Conservation (phyloP, 2,113 vertebrate species). For the Rhinoptilus africanus region DNA sequence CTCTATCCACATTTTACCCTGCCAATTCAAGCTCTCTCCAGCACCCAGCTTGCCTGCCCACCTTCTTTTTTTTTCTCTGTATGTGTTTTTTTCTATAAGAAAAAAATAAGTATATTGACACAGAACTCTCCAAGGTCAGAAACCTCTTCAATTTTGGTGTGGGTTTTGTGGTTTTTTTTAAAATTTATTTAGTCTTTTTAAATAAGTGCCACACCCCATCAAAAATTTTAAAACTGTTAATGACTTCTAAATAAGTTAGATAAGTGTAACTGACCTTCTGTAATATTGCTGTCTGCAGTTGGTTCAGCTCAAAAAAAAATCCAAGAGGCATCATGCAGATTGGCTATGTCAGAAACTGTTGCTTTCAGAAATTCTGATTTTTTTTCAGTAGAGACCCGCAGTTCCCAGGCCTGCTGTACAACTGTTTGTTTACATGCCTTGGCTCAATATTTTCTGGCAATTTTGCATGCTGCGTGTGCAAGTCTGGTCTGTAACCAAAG, state of each 20-base stretch:
- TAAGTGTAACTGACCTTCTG: not conserved
- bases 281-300: not conserved
- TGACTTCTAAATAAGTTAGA: not conserved
- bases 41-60: not conserved
- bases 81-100: not conserved
- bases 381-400: not conserved
- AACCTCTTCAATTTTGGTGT: not conserved
- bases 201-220: not conserved
- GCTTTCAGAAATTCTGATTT: not conserved
- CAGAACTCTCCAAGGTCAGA: not conserved
- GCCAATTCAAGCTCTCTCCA: not conserved
- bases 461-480: not conserved
- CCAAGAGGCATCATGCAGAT: not conserved
- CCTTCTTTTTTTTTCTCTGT: not conserved
- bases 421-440: not conserved
- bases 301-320: not conserved
- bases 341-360: not conserved
- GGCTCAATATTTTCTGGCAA: not conserved
- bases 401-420: not conserved
- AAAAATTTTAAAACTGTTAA: not conserved
- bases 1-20: not conserved
- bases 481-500: not conserved
- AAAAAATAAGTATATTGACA: not conserved
- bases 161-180: rapidly evolving
- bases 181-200: not conserved